Base-by-base conservation (phyloP, 2,888 invertebrate genomes). In the Anagyrus pseudococci region DNA sequence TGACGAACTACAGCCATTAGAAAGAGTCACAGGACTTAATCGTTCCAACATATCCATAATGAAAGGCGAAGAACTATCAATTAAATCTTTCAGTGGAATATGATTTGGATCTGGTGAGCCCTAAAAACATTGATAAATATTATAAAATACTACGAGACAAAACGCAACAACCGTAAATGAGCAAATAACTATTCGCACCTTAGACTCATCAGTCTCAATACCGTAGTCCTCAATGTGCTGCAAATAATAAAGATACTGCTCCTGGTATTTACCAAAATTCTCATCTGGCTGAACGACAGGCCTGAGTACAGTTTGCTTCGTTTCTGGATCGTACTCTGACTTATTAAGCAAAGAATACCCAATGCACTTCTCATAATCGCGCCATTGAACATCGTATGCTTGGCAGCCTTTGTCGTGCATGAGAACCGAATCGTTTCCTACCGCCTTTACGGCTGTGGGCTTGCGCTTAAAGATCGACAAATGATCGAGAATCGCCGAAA, bases 321-420 rank as follows among this genome's bases (percentile, higher is more conserved):
- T 62, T 23, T 69, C 63, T 0, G 61, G 43, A 58, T 72, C 63
- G 25, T 67, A 66, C 29, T 73, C 69, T 10, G 72, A 58, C 56
- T 70, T 76, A 40, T 67, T 72, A 0, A 77, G 29, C 0, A 75
- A 20, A 7, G 78, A 74, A 63, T 77, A 71, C 7, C 75, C 74
- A 29, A 80, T 76, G n/a, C 69, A 72, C 22, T 73, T 73, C 20
- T 81, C 81, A 20, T 76, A 76, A 64, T 80, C 77, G n/a, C 63
- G 68, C 2, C 59, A 66, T 22, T 69, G 67, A 2, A 72, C 62
- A 2, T 77, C 73, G 29, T 73, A 69, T 2, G 67, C 74, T 53
- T 81, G 80, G 10, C 74, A 64, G 2, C 70, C 67, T 66, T 74
- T 73, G 20, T 76, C 69, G 20, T 60, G 58, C 2, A 67, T 69